Base-by-base conservation (phyloP, 2,888 invertebrate species). In the Ormyrus pomaceus region DNA sequence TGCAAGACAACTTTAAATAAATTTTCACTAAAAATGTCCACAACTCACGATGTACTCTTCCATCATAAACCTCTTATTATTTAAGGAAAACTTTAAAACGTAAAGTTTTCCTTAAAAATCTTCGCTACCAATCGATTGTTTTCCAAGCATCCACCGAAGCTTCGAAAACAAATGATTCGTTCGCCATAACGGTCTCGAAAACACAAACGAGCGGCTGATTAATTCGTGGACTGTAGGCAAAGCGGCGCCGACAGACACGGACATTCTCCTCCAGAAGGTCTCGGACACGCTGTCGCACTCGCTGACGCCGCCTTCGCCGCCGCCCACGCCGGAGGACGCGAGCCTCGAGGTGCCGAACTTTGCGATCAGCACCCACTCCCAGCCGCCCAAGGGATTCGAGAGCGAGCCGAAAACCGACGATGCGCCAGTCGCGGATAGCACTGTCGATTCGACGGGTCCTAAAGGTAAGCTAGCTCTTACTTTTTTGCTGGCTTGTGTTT, bases 221-320 rank as follows among this genome's bases (percentile, higher is more conserved):
- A 34, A 34, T 34, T 34, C 34, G 9, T 8, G 46, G 19, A 46
- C 13, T 10, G 10, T 46, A 85, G 85, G 73, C 69, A 82, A 81
- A 65, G 82, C 84, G 46, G 78, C 81, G 48, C 83, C 84, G 48
- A 84, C 85, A 80, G 87, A 88, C 19, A 90, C 89, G n/a, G 88
- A 90, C 51, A 86, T 87, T 19, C 83, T 90, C 65, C 86, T 90
- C 50, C 89, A 88, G 70, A 89, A 89, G 83, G 90, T 90, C 5
- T 90, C 90, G 11, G 89, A 89, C 51, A 89, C 90, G 0, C 80
- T 90, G 45, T 88, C 88, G n/a, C 86, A 83, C 77, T 83, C 87
- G 59, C 85, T 88, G 61, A 71, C 81, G 55, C 78, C 83, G 6
- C 76, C 83, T n/a, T 79, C 83, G 62, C 83, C 69, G 0, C 75